Evolutionary conservation across 2,113 vertebrate species (phyloP).

Genomic region (Zingel zingel): DNA sequence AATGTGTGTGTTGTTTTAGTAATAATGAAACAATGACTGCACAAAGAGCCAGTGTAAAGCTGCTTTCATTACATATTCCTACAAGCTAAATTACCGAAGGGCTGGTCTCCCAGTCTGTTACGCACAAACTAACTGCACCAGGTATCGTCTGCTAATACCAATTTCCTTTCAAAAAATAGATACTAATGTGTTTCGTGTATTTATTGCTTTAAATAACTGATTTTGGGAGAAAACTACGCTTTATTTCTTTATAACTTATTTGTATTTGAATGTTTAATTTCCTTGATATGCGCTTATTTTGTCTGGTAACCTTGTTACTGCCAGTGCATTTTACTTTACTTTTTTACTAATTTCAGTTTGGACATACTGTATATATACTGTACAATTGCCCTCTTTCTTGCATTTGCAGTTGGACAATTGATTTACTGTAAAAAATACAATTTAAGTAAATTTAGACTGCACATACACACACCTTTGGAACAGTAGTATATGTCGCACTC

Average conservation of each 20-base stretch:
- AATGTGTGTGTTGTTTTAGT: background rate
- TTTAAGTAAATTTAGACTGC: background rate
- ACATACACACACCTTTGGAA: background rate
- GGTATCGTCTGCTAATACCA: background rate
- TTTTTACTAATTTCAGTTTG: background rate
- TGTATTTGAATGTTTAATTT: background rate
- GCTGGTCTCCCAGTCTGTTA: slow-evolving; percentile 4
- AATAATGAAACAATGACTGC: slow-evolving; percentile 9
- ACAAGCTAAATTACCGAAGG: slow-evolving; percentile 1
- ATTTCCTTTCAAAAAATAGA: background rate
- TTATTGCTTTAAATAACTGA: background rate
- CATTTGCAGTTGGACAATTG: background rate
- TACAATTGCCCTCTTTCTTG: background rate
- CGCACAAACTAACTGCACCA: slow-evolving; percentile 9
- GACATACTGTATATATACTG: background rate
- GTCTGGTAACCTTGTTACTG: background rate
- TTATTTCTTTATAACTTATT: background rate
- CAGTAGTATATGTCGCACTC: background rate
- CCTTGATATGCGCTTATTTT: background rate
- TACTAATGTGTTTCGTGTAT: background rate
- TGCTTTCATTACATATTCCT: slow-evolving; percentile 30
- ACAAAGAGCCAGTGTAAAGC: slow-evolving; percentile 15
- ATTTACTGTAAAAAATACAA: background rate
- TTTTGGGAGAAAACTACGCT: background rate
- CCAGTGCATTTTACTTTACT: background rate